These are phyloP conservation scores for Cynoglossus semilaevis DNA, from an alignment of 2,113 vertebrate genomes.

Conservation along the genomic window DNA sequence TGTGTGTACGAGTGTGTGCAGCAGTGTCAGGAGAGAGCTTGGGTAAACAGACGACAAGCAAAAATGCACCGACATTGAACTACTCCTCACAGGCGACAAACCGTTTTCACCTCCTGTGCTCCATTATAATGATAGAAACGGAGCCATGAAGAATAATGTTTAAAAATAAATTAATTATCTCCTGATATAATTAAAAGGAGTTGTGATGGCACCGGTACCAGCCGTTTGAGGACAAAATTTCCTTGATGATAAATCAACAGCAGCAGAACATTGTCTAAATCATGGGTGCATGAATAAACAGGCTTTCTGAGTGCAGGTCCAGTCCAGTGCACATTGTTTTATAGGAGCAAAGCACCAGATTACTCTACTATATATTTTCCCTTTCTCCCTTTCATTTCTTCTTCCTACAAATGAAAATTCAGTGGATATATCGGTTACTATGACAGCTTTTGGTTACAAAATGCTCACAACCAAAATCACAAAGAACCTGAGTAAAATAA, in stretches of 20 bases:
- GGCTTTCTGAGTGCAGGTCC: background rate
- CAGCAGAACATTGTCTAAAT: background rate
- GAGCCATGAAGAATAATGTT: slow-evolving; percentile 36
- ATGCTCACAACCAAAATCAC: too few relatives aligned
- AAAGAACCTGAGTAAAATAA: too few relatives aligned
- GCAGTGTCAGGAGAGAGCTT: slow-evolving; percentile 47
- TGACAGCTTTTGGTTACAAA: too few relatives aligned
- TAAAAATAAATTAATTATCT: slow-evolving; percentile 33
- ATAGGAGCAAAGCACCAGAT: too few relatives aligned
- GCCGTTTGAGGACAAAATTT: slow-evolving; percentile 4
- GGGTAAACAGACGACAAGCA: slow-evolving; percentile 53
- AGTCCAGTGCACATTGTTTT: background rate
- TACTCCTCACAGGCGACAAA: slow-evolving; percentile 45
- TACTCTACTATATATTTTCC: too few relatives aligned
- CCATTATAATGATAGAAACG: slow-evolving; percentile 19
- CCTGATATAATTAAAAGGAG: slow-evolving; percentile 40
- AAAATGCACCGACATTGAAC: slow-evolving; percentile 51
- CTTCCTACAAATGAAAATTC: too few relatives aligned
- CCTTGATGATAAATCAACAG: slow-evolving; percentile 5
- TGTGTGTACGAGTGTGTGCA: slow-evolving; percentile 21
- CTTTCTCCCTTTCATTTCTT: too few relatives aligned
- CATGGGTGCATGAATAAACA: slow-evolving; percentile 1
- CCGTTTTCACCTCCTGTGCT: slow-evolving; percentile 42
- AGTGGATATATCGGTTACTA: too few relatives aligned
- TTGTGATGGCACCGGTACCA: slow-evolving; percentile 18